phyloP scores from a whole-genome alignment of 92 coral and sea anemone species.

The Epizoanthus fatuus region DNA sequence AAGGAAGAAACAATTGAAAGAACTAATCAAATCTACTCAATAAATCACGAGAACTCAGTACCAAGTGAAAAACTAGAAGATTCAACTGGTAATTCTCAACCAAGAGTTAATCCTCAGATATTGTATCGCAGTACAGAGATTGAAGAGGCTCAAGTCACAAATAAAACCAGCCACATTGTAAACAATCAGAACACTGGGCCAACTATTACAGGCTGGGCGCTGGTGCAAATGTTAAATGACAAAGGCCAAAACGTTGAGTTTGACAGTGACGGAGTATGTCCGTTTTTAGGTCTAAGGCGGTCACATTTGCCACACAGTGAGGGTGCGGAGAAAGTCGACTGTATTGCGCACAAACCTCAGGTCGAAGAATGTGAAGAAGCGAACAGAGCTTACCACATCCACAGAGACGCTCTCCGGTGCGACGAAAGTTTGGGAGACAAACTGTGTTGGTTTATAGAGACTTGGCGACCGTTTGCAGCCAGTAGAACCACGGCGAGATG shows the following conservation, averaged over 20 bases:
- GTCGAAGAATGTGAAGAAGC: conserved; percentile 78
- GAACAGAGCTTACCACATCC: conserved; percentile 69
- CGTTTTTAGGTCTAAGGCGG: conserved; percentile 72
- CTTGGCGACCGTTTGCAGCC: conserved; percentile 65
- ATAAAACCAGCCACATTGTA: background rate
- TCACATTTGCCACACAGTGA: background rate
- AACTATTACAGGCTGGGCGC: conserved; percentile 12
- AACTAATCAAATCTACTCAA: background rate
- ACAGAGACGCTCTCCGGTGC: conserved; percentile 70
- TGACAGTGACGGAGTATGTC: conserved; percentile 65
- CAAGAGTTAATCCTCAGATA: background rate
- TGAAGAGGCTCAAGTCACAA: background rate
- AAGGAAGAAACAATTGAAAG: background rate
- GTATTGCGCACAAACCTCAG: conserved; percentile 53
- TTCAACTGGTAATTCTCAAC: background rate
- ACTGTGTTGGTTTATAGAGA: conserved; percentile 66
- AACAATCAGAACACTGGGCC: background rate
- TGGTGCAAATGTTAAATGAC: conserved; percentile 44
- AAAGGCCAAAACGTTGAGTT: conserved; percentile 36
- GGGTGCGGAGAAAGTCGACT: conserved; percentile 49
- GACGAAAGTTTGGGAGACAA: conserved; percentile 18
- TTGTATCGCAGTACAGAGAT: background rate
- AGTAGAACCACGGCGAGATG: conserved; percentile 61
- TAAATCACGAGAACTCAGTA: background rate
- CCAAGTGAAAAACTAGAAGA: background rate